Evolutionary conservation across 2,888 invertebrate genomes (phyloP).

Genomic region (Cylindroiulus punctatus): DNA sequence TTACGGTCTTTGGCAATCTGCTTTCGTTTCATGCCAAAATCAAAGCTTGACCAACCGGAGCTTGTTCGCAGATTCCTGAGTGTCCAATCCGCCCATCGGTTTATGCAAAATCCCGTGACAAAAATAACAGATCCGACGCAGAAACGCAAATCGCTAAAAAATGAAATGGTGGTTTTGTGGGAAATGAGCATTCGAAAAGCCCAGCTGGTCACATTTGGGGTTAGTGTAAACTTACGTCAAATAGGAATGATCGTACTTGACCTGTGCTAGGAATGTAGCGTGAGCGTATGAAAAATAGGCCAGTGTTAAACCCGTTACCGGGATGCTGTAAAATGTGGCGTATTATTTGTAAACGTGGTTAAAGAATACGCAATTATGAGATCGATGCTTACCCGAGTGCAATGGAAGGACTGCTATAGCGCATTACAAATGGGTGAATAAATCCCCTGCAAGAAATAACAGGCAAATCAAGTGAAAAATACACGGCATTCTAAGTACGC

Average conservation of each 20-base stretch:
- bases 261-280: conserved; percentile 8
- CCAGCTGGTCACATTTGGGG: neutral
- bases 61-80: conserved; percentile 36
- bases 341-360: no score
- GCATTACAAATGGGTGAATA: conserved; percentile 50
- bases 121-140: neutral
- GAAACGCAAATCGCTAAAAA: conserved; percentile 25
- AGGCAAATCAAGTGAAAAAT: no score
- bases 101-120: conserved; percentile 38
- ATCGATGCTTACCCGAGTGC: conserved; percentile 27
- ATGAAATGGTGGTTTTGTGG: neutral
- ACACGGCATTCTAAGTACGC: no score
- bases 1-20: no score
- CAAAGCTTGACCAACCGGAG: neutral
- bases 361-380: no score
- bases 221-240: neutral
- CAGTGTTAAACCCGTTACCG: conserved; percentile 50
- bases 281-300: conserved; percentile 50
- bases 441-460: conserved; percentile 48
- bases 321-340: conserved; percentile 53
- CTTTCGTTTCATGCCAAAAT: neutral
- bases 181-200: neutral
- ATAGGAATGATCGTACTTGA: neutral
- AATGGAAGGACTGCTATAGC: conserved; percentile 48
- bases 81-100: conserved; percentile 35